phyloP scores from a whole-genome alignment of 1,140 invertebrate species.

The Drosophila tani region DNA sequence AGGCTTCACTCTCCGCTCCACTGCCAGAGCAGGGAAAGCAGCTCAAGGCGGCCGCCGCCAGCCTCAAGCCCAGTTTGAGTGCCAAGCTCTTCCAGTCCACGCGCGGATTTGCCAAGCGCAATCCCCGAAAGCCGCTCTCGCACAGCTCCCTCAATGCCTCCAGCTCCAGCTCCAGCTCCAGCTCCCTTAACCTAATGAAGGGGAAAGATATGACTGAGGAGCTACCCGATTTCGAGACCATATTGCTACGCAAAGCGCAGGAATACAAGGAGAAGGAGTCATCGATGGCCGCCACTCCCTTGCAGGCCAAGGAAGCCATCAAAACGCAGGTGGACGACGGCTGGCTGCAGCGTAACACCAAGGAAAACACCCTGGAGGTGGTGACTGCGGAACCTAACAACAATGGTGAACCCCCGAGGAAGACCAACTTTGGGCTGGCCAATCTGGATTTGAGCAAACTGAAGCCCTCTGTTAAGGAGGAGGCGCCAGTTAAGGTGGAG shows the following conservation, averaged over 20 bases:
- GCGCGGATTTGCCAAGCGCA: slow-evolving; percentile 88
- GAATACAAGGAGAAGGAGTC: slow-evolving; percentile 57
- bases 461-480: slow-evolving; percentile 2
- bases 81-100: slow-evolving; percentile 89
- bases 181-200: not conserved
- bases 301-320: slow-evolving; percentile 58
- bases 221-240: slow-evolving; percentile 80
- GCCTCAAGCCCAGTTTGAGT: slow-evolving; percentile 85
- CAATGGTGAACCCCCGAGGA: slow-evolving; percentile 29
- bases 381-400: slow-evolving; percentile 45
- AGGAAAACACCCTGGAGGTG: slow-evolving; percentile 47
- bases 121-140: slow-evolving; percentile 90
- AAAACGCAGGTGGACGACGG: slow-evolving; percentile 76
- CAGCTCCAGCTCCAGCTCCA: not conserved
- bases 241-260: slow-evolving; percentile 78
- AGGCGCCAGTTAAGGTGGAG: not conserved
- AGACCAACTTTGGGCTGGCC: slow-evolving; percentile 59
- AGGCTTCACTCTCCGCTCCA: not conserved
- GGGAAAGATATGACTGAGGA: slow-evolving; percentile 29
- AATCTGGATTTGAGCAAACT: slow-evolving; percentile 74
- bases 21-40: slow-evolving; percentile 13
- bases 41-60: slow-evolving; percentile 84
- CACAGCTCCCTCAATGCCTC: slow-evolving; percentile 37
- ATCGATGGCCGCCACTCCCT: slow-evolving; percentile 40
- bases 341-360: slow-evolving; percentile 71